Conservation (phyloP, 2,113 vertebrate genomes). For the Fulmarus glacialis region DNA sequence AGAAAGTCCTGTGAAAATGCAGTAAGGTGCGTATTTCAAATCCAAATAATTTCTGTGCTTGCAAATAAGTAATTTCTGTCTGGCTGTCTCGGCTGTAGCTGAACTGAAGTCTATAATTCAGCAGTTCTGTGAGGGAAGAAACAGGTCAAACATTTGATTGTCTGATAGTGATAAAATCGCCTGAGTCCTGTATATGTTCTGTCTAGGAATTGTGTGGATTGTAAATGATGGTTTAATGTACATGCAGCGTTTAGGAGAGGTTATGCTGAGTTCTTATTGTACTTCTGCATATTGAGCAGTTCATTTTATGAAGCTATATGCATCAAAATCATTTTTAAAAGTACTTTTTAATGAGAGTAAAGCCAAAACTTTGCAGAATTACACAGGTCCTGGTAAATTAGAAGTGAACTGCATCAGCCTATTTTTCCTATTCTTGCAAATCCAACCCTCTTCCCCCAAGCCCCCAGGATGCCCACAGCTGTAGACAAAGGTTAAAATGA, state of each 20-base stretch:
- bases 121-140: not conserved
- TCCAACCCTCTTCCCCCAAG: not conserved
- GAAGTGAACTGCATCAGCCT: not conserved
- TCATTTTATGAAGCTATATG: not conserved
- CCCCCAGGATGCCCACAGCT: not conserved
- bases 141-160: not conserved
- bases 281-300: not conserved
- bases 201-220: not conserved
- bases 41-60: not conserved
- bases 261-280: not conserved
- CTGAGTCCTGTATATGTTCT: not conserved
- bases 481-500: not conserved
- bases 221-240: not conserved
- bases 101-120: not conserved
- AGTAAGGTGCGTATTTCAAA: not conserved
- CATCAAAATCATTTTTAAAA: not conserved
- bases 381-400: not conserved
- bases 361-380: not conserved
- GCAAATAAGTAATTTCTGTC: not conserved
- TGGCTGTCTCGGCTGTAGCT: not conserved
- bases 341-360: not conserved
- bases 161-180: not conserved
- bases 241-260: not conserved
- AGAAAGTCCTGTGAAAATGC: not conserved
- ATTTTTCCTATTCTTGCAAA: not conserved